Conservation (phyloP, 1,140 invertebrate species). For the Nilaparvata lugens region DNA sequence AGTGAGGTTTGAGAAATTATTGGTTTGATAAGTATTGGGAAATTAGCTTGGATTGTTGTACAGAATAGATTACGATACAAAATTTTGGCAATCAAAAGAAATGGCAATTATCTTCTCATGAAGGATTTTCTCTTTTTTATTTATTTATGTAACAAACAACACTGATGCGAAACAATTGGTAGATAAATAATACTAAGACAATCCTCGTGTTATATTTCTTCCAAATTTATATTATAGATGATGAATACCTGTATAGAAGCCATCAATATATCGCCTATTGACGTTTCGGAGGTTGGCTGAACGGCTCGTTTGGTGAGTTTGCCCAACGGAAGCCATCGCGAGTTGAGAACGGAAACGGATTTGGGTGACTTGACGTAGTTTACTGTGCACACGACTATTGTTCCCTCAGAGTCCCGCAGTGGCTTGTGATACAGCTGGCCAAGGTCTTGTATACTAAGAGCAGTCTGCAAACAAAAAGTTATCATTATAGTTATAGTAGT, state of each 20-base stretch:
- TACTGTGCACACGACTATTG: conserved; percentile 80
- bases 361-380: conserved; percentile 78
- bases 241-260: conserved; percentile 57
- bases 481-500: conserved; percentile 1
- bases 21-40: too few relatives aligned
- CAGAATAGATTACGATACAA: too few relatives aligned
- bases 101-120: too few relatives aligned
- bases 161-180: too few relatives aligned
- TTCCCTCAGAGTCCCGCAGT: conserved; percentile 76
- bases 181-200: too few relatives aligned
- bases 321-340: conserved; percentile 77
- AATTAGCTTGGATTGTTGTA: too few relatives aligned
- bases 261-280: conserved; percentile 71
- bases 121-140: too few relatives aligned
- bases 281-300: conserved; percentile 57
- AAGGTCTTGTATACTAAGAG: conserved; percentile 81
- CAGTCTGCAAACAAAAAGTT: conserved; percentile 42
- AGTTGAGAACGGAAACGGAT: conserved; percentile 71
- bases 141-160: too few relatives aligned
- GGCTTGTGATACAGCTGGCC: conserved; percentile 89
- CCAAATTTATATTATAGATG: neutral
- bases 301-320: conserved; percentile 52
- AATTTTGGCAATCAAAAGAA: too few relatives aligned
- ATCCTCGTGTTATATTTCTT: too few relatives aligned
- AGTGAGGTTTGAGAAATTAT: too few relatives aligned